Evolutionary conservation across 2,888 invertebrate species (phyloP), one percentile per base, ranked within the genome.

Genomic region (Epinotia brunnichana): DNA sequence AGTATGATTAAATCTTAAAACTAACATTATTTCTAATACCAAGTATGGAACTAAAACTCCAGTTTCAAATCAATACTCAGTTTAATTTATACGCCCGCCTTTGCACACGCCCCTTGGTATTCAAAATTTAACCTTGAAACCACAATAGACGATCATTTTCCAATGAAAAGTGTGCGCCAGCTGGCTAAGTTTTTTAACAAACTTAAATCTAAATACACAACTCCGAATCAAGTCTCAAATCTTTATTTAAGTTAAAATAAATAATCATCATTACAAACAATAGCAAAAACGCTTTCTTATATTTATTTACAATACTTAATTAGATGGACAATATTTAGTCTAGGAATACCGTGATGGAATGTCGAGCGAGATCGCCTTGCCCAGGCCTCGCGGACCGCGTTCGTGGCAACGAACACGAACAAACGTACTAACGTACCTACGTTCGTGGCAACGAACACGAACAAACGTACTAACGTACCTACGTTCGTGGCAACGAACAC

Each of bases 231-330:
- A 80, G 79, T 80, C 78, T 79, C 78, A 84, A 84, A 81, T 80
- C 76, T 85, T 86, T 85, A 84, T 84, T 84, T 74, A 79, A 56
- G 48, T 80, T 79, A 81, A 76, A 64, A 80, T 77, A 70, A 81
- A 79, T 78, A 81, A 79, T 78, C 71, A 77, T 78, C 61, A 74
- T 81, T 80, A 83, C 81, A 81, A 82, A 82, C 77, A 77, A 77
- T 79, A 81, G 78, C 80, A 81, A 81, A 80, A 77, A 24, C 70
- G 77, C 80, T 81, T 77, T 76, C 76, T 79, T 80, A 81, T 79
- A 66, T 75, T 74, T 77, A 77, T 78, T 76, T 80, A 86, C 81
- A 84, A 53, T 66, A 59, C 62, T 60, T 67, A 71, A 63, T 57
- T 57, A 63, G 15, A 71, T 66, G 64, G 60, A 53, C 53, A 29